These are phyloP conservation scores for Amyelois transitella DNA, from an alignment of 1,140 invertebrate species.

Conservation along the genomic window DNA sequence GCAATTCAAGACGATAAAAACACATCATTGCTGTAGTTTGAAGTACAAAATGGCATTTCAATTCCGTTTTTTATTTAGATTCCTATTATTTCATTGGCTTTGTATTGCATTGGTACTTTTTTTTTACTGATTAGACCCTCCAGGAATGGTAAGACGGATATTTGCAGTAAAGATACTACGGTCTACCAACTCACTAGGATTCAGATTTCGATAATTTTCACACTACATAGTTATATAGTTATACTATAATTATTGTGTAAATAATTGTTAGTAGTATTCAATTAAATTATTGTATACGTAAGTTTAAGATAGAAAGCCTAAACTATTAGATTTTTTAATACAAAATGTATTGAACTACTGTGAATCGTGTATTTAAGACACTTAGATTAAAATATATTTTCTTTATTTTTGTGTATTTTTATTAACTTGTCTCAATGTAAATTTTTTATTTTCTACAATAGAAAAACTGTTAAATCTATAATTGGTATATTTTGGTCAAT, in stretches of 20 bases:
- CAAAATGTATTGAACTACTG: constrained; percentile 7
- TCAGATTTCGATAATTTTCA: not conserved
- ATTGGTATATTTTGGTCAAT: constrained; percentile 6
- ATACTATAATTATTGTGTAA: constrained; percentile 24
- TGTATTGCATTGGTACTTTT: too few relatives aligned
- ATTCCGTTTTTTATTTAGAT: too few relatives aligned
- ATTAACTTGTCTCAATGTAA: not conserved
- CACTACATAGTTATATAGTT: not conserved
- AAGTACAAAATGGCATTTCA: too few relatives aligned
- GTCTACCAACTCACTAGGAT: too few relatives aligned
- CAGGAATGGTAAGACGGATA: too few relatives aligned
- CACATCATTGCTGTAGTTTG: too few relatives aligned
- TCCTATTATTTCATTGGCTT: too few relatives aligned
- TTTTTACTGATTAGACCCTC: too few relatives aligned
- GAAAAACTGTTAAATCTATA: not conserved
- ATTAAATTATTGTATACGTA: constrained; percentile 59
- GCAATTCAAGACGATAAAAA: too few relatives aligned
- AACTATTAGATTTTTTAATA: constrained; percentile 41
- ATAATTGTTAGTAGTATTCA: constrained; percentile 35
- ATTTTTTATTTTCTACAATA: constrained; percentile 8
- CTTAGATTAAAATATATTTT: constrained; percentile 10
- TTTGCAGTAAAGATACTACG: too few relatives aligned
- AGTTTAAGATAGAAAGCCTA: constrained; percentile 16
- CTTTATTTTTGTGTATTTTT: not conserved
- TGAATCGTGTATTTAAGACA: constrained; percentile 13